phyloP scores from a whole-genome alignment of 2,113 vertebrate species.

The Boleophthalmus pectinirostris region DNA sequence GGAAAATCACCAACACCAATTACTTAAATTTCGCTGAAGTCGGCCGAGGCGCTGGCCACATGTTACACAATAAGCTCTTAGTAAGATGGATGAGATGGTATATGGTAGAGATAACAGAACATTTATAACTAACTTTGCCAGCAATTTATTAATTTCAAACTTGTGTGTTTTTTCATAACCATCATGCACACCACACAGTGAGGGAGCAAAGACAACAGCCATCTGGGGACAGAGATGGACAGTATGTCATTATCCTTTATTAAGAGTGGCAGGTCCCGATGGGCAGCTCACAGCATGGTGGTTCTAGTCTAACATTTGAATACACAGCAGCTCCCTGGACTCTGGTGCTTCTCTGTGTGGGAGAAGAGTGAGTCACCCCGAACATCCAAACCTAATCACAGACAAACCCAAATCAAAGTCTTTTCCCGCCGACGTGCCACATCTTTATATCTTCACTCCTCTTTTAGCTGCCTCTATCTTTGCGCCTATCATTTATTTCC shows the following conservation, averaged over 20 bases:
- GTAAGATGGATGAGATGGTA: conserved; percentile 23
- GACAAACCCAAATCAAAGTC: conserved; percentile 55
- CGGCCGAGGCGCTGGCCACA: conserved; percentile 16
- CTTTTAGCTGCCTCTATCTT: conserved; percentile 5
- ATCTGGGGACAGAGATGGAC: conserved; percentile 46
- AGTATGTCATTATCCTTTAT: conserved; percentile 54
- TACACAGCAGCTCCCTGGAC: conserved; percentile 28
- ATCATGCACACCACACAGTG: conserved; percentile 20
- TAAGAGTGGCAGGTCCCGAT: conserved; percentile 53
- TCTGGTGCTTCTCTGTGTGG: conserved; percentile 31
- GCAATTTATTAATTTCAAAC: conserved; percentile 36
- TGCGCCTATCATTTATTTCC: conserved; percentile 23
- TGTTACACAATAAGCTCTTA: conserved; percentile 33
- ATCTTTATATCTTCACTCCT: conserved; percentile 12
- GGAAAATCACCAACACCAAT: conserved; percentile 36
- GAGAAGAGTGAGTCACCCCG: conserved; percentile 61
- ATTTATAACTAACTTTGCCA: conserved; percentile 15
- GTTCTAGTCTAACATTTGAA: conserved; percentile 13
- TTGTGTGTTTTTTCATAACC: conserved; percentile 24
- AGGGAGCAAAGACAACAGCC: conserved; percentile 41
- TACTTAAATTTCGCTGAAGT: conserved; percentile 27
- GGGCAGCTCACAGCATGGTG: conserved; percentile 16
- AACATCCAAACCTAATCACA: conserved; percentile 59
- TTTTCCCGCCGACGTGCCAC: conserved; percentile 38
- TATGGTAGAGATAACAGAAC: conserved; percentile 20